Evolutionary conservation across 2,113 vertebrate genomes (phyloP).

Genomic region (Sceloporus undulatus): DNA sequence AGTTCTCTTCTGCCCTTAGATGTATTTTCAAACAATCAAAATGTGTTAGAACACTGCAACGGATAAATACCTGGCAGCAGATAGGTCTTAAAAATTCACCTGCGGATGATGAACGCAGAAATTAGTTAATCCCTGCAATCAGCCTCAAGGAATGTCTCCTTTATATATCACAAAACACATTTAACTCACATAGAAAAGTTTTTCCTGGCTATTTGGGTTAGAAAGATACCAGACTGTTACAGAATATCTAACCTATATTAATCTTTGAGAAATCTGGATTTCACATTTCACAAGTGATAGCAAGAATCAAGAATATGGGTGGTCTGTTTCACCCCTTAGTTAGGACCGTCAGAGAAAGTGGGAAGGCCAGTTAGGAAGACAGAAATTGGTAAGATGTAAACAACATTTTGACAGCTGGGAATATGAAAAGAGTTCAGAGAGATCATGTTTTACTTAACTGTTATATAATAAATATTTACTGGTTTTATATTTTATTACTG

Average conservation of each 20-base stretch:
- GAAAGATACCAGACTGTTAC: not conserved
- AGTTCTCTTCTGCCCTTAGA: not conserved
- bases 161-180: not conserved
- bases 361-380: no score
- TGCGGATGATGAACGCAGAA: constrained; percentile 16
- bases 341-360: no score
- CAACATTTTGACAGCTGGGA: no score
- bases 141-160: not conserved
- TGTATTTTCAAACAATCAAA: constrained; percentile 15
- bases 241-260: not conserved
- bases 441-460: no score
- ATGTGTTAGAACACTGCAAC: not conserved
- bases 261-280: not conserved
- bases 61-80: constrained; percentile 5
- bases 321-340: not conserved
- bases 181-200: not conserved
- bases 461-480: no score
- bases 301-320: not conserved
- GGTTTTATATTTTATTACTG: no score
- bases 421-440: no score
- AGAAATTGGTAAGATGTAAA: no score
- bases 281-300: not conserved
- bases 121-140: not conserved
- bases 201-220: not conserved
- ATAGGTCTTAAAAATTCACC: not conserved